Base-by-base conservation (phyloP, 2,113 vertebrate genomes). In the Callaeas wilsoni region DNA sequence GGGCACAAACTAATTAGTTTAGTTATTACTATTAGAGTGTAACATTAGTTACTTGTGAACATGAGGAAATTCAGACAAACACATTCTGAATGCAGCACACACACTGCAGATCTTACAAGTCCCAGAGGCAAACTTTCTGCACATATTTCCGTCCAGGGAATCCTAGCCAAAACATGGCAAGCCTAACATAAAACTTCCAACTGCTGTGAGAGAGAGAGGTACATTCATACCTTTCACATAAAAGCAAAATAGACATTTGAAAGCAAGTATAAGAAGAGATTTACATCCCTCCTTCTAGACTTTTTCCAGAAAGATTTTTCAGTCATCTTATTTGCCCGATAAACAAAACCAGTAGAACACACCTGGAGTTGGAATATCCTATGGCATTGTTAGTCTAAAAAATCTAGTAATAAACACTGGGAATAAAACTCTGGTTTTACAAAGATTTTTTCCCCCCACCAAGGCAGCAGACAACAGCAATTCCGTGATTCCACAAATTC, bases 161-260 rank as follows among this genome's bases (percentile, higher is more conserved):
- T 88, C 57, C 59, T 33, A 95, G 82, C 59, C 75, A 96, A 94
- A 96, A 95, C 90, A 95, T 13, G 11, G 85, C 46, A 88, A 94
- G 67, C 12, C 90, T 88, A 85, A 80, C 67, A 79, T 83, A 95
- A 95, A 94, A 79, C 67, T 90, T 80, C 62, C 78, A 83, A 41
- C 82, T 0, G 26, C 79, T 76, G 49, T 29, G 82, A 71, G 29
- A 77, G n/a, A 81, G 78, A 95, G 78, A 67, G 37, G n/a, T 71
- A 90, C 88, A 90, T 93, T 91, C 74, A 85, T 90, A 82, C 84
- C 62, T 97, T 93, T 83, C 82, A 91, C 78, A 87, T 87, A 91
- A 93, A 70, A 78, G 35, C 15, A 89, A 81, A 81, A 87, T 63
- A 25, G 9, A 67, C 33, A 76, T 76, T 60, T 69, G 32, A 82